Evolutionary conservation across 2,888 invertebrate genomes (phyloP), one percentile per base, ranked within the genome.

Genomic region (Eupithecia dodoneata): DNA sequence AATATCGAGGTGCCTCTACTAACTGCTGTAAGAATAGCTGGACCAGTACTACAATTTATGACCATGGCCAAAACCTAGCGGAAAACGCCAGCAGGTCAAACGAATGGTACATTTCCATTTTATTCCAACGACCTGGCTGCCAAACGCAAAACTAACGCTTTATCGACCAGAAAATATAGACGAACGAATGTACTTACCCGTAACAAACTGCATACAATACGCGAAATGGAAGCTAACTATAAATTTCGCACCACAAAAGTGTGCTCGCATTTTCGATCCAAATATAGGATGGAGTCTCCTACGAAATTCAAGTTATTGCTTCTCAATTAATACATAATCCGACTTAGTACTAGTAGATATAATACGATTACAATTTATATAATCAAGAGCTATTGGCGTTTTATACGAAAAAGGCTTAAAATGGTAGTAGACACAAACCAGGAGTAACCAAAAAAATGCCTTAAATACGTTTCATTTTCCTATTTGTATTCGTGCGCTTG

Each of bases 181-280:
- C 75, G 75, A 73, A 65, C 74, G 71, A 75, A 73, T 52, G 75
- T 76, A 73, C 75, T 72, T 78, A 74, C 67, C 66, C 73, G 69
- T 76, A 69, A 78, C 73, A 72, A 72, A 78, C 72, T 76, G 78
- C 78, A 76, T 72, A 76, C 76, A 72, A 76, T 76, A 76, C 73
- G 69, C 52, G 70, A 78, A 78, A 76, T 76, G 71, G 78, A 76
- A 74, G 70, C 76, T 63, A 69, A 76, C 75, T 76, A 71, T 75
- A 79, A 78, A 77, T 78, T 73, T 71, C 55, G 71, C 30, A 72
- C 71, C 78, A 80, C 77, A 75, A 81, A 81, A 81, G 74, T 76
- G 69, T 77, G 78, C 83, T 83, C 76, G 79, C 82, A 82, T 82
- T 73, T 80, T 80, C 75, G 78, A 80, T 73, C 70, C 18, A 13